Evolutionary conservation across 2,797 vertebrate genomes (phyloP), one percentile per base, ranked within the genome.

Genomic region (Danio aesculapii): DNA sequence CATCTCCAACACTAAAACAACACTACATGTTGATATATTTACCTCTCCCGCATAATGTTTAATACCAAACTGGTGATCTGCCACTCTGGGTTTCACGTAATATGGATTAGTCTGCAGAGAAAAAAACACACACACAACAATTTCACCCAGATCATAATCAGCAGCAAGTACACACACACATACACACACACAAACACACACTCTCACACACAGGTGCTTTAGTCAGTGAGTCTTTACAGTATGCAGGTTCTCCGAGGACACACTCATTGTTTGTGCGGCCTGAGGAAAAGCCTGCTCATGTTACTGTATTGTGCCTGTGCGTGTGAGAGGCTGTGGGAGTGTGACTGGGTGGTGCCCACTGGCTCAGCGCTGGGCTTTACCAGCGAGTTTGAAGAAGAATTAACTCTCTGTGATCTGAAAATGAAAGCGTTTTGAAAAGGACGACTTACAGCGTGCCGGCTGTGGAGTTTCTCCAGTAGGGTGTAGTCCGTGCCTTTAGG

Each of bases 41-140:
- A 98, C 97, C 96, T 98, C 96, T 88, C 96, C 97, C 17, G 97
- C 97, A 16, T 98, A 98, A 88, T 98, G 97, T 86, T 94, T 97
- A 88, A 98, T 97, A 82, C 97, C 97, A 93, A 97, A 98, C 88
- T 97, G 96, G 89, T 96, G 94, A 88, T 97, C 96, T 17, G 94
- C 94, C 85, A 98, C 95, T 82, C 96, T 91, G 64, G 97, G 97
- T 86, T 97, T 98, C 89, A 97, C 91, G n/a, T 97, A 98, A 89
- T 94, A 97, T 0, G 91, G 93, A 89, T 97, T 98, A 53, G 91
- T 93, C 97, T 98, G 94, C 77, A 89, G 86, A 84, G 66, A 77
- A 39, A 87, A n/a, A 79, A 67, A 30, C 30, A 30, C 30, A 75
- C 17, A 75, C 21, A 75, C 6, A 61, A 30, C 66, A 72, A 55